Evolutionary conservation across 2,113 vertebrate species (phyloP).

Genomic region (Ciconia stormi): DNA sequence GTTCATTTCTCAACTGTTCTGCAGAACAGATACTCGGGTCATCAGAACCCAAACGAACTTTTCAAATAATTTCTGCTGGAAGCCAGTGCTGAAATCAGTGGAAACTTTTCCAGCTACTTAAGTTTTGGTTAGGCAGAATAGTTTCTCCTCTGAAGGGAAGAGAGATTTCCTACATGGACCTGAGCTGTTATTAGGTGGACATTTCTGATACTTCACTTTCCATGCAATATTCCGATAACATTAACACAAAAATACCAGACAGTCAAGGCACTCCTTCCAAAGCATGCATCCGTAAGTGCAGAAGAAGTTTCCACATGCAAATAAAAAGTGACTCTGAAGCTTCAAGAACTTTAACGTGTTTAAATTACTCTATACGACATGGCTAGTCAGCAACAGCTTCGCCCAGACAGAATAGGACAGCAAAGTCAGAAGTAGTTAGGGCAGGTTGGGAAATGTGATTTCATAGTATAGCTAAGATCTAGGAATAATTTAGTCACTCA

Average conservation of each 20-base stretch:
- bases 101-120: background rate
- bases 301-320: background rate
- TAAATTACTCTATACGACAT: background rate
- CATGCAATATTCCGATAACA: background rate
- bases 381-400: background rate
- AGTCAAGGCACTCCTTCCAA: background rate
- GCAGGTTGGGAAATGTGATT: slow-evolving; percentile 17
- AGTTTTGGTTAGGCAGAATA: background rate
- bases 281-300: background rate
- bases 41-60: background rate
- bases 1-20: background rate
- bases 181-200: background rate
- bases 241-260: background rate
- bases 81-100: background rate
- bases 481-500: slow-evolving; percentile 43
- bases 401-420: background rate
- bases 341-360: background rate
- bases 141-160: background rate
- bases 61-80: background rate
- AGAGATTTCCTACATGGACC: background rate
- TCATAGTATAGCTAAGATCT: background rate
- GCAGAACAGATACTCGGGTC: background rate
- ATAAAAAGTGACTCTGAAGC: background rate
- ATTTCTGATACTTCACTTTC: background rate
- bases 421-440: background rate